These are phyloP conservation scores for Castor canadensis DNA, from an alignment of 2,113 vertebrate genomes.

Conservation along the genomic window DNA sequence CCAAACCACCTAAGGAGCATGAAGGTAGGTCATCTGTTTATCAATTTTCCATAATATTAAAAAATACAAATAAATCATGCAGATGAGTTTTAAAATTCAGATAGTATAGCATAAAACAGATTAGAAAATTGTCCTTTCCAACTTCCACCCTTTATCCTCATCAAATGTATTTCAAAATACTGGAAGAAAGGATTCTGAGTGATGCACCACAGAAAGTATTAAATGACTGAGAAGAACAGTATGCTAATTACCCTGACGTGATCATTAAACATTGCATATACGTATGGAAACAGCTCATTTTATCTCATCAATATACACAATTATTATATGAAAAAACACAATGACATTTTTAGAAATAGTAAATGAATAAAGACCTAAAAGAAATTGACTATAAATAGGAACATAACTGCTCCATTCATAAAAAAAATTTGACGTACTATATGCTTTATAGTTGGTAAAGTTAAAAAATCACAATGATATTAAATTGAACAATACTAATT, in stretches of 20 bases:
- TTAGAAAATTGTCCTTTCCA: not conserved
- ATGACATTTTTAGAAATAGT: no score
- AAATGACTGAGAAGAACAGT: not conserved
- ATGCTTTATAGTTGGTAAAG: no score
- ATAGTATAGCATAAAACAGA: not conserved
- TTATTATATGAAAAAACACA: not conserved
- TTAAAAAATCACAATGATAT: no score
- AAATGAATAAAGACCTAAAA: no score
- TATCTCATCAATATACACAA: not conserved
- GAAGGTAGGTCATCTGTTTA: not conserved
- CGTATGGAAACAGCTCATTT: no score
- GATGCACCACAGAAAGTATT: not conserved
- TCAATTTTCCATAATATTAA: not conserved
- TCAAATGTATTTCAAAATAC: not conserved
- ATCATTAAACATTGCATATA: not conserved
- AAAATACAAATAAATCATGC: not conserved
- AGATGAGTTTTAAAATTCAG: not conserved
- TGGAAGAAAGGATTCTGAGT: not conserved
- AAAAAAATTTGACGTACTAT: no score
- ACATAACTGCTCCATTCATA: no score
- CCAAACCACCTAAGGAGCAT: not conserved
- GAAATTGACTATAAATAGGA: no score
- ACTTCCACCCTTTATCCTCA: fast-evolving
- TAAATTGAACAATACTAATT: no score
- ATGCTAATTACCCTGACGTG: no score